These are phyloP conservation scores for Mareca penelope DNA, from an alignment of 2,797 vertebrate genomes.

Conservation along the genomic window DNA sequence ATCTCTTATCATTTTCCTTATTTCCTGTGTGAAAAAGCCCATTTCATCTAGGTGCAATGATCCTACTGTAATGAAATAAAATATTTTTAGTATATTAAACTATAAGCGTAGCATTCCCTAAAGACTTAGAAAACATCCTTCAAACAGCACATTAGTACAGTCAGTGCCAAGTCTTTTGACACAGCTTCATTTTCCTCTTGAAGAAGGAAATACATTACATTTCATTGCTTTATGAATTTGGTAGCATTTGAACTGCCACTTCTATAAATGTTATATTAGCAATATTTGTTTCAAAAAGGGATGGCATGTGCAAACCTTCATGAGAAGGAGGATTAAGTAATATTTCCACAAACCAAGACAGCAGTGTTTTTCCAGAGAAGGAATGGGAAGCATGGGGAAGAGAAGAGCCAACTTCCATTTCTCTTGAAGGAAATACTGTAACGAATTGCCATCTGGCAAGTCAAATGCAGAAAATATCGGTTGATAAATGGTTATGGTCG, in stretches of 20 bases:
- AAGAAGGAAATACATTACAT: not conserved
- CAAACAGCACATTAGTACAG: not conserved
- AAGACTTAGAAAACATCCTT: constrained; percentile 8
- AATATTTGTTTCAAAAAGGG: constrained; percentile 22
- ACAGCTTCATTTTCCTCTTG: constrained; percentile 9
- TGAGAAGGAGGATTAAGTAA: not conserved
- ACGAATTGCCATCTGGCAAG: not conserved
- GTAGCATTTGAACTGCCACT: not conserved
- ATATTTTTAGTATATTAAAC: not conserved
- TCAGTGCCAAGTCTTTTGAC: not conserved
- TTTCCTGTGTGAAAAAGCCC: not conserved
- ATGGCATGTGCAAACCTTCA: not conserved
- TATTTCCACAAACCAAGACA: not conserved
- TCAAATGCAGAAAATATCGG: not conserved
- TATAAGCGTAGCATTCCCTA: not conserved
- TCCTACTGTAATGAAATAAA: not conserved
- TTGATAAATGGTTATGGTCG: not conserved
- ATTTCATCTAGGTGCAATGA: not conserved
- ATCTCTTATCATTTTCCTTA: not conserved
- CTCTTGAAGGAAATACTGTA: not conserved
- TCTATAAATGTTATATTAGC: constrained; percentile 9
- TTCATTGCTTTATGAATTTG: constrained; percentile 6
- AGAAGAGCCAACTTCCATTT: not conserved
- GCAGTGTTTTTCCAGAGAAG: not conserved
- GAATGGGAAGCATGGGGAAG: not conserved